These are phyloP conservation scores for Mus spretus DNA, from an alignment of 2,797 vertebrate genomes.

Conservation along the genomic window DNA sequence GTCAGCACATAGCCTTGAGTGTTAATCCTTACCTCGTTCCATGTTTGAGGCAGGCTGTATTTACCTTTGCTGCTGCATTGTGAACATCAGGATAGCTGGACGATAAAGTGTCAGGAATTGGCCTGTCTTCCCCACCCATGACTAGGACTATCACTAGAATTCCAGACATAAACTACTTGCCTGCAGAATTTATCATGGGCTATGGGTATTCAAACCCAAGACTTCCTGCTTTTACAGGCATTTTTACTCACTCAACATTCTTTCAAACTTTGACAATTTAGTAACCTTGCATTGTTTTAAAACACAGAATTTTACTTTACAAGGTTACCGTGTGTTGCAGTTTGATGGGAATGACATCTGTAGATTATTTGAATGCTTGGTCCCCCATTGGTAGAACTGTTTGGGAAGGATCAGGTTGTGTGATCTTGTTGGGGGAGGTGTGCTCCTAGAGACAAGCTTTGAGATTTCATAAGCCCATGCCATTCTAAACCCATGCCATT, in stretches of 20 bases:
- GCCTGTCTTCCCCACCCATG: neutral
- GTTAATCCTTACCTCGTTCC: neutral
- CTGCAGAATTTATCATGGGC: neutral
- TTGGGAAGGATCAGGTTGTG: neutral
- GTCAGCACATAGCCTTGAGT: neutral
- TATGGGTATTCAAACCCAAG: neutral
- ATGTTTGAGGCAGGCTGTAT: neutral
- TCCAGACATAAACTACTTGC: neutral
- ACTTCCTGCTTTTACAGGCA: neutral
- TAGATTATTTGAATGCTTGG: neutral
- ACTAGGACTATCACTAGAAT: neutral
- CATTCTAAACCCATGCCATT: neutral
- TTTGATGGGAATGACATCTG: neutral
- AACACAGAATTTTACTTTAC: constrained; percentile 1
- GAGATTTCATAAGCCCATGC: neutral
- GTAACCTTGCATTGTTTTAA: neutral
- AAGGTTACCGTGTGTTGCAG: neutral
- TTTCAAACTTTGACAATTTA: neutral
- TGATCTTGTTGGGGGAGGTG: neutral
- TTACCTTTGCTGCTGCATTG: neutral
- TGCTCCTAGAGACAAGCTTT: too few relatives aligned
- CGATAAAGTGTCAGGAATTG: neutral
- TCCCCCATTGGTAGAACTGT: neutral
- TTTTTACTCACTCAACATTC: neutral
- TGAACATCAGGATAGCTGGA: neutral